Evolutionary conservation across 1,140 invertebrate genomes (phyloP), one percentile per base, ranked within the genome.

Genomic region (Dufourea novaeangliae): DNA sequence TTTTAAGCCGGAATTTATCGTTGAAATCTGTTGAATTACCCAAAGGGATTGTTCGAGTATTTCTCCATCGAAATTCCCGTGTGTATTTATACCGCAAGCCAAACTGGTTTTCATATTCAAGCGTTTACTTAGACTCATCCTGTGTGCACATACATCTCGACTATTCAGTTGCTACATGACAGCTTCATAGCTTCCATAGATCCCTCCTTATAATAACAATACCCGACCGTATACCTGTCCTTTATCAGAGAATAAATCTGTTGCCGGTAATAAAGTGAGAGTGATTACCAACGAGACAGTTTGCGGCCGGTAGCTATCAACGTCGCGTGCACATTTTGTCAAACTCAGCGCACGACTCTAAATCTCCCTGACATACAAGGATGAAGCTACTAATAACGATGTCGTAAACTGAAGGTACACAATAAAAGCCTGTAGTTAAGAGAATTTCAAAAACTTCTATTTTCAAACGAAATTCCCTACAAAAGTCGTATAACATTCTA

Each of bases 231-330:
- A 69, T 75, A 80, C 32, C 72, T 68, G 80, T 77, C 66, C 56
- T 74, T 62, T 61, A 52, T 70, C 67, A 1, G 12, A 25, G n/a
- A 62, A 69, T 70, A 77, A 62, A 81, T 75, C 75, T 75, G 82
- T 67, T 62, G 68, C 76, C 61, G 70, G 63, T 78, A 78, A 83
- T 79, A 86, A 81, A 75, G 73, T 77, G 75, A 73, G 76, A 73
- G 66, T 67, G 61, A 56, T 39, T 63, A 12, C n/a, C 20, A 32
- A 25, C 29, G 14, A 5, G 4, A 17, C 25, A 22, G 46, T 39
- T 54, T 34, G 20, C n/a, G n/a, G 17, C 20, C 27, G 20, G 11
- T 12, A 8, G 32, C 12, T 10, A 27, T 25, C 22, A 20, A n/a
- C 32, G 10, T 27, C 41, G 29, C 20, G 14, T 25, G 17, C 10